phyloP scores from a whole-genome alignment of 1,140 invertebrate species.

The Saccostrea cuccullata region DNA sequence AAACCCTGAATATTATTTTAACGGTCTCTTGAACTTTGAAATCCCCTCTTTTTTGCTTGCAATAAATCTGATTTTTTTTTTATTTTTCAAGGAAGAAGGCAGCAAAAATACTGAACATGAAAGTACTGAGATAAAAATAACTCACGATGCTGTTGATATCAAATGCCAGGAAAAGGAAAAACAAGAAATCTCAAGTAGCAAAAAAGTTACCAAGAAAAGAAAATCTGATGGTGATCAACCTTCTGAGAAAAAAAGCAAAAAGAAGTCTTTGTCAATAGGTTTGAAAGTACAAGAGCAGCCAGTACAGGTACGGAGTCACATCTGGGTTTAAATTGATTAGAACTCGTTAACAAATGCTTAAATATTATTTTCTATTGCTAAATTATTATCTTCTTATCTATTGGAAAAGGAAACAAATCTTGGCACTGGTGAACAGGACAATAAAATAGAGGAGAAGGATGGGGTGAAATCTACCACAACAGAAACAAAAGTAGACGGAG shows the following conservation, averaged over 20 bases:
- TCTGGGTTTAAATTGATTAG: neutral
- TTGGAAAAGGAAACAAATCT: neutral
- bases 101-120: neutral
- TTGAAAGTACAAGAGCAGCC: neutral
- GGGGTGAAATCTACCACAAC: neutral
- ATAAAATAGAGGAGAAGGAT: neutral
- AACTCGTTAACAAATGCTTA: neutral
- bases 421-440: neutral
- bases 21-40: too few species aligned
- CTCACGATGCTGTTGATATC: neutral
- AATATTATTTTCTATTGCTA: neutral
- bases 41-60: neutral
- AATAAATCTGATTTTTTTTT: neutral
- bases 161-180: neutral
- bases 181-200: neutral
- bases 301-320: neutral
- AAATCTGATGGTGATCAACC: neutral
- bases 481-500: neutral
- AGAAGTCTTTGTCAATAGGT: neutral
- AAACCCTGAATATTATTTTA: too few species aligned
- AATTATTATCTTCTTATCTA: neutral
- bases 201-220: neutral
- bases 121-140: neutral
- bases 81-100: neutral
- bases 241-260: neutral